phyloP scores from a whole-genome alignment of 2,888 invertebrate genomes.

The Chloroclysta siterata region DNA sequence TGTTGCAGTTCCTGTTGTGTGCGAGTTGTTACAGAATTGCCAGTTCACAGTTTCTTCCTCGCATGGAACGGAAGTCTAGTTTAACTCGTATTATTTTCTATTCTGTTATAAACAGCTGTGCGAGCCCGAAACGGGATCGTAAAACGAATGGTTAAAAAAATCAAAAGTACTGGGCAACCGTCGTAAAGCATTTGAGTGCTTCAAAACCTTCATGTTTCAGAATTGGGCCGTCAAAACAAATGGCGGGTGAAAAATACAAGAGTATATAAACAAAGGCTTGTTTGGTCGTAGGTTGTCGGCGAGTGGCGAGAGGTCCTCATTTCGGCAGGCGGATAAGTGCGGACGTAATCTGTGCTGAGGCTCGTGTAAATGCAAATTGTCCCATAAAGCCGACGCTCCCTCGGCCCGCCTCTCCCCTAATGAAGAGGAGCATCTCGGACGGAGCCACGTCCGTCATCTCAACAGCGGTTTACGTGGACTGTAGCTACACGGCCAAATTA shows the following conservation, averaged over 20 bases:
- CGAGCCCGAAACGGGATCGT: slow-evolving; percentile 36
- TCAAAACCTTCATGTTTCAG: slow-evolving; percentile 67
- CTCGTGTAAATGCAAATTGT: slow-evolving; percentile 85
- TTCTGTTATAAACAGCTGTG: slow-evolving; percentile 39
- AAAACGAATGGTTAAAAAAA: slow-evolving; percentile 61
- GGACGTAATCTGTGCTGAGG: slow-evolving; percentile 81
- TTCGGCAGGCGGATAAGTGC: slow-evolving; percentile 81
- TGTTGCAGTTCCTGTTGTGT: slow-evolving; percentile 41
- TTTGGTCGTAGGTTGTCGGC: slow-evolving; percentile 68
- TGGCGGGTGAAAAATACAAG: slow-evolving; percentile 78
- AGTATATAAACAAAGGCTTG: slow-evolving; percentile 81
- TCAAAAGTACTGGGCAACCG: slow-evolving; percentile 53
- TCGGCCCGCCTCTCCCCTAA: slow-evolving; percentile 64
- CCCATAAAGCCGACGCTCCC: slow-evolving; percentile 78
- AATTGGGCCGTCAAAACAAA: slow-evolving; percentile 77
- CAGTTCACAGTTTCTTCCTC: slow-evolving; percentile 36
- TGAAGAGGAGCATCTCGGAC: slow-evolving; percentile 80
- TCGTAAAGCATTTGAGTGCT: slow-evolving; percentile 64
- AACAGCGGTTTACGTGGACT: slow-evolving; percentile 70
- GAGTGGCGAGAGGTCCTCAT: slow-evolving; percentile 67
- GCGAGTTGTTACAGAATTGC: slow-evolving; percentile 37
- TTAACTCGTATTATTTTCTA: slow-evolving; percentile 38
- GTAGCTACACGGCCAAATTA: slow-evolving; percentile 71
- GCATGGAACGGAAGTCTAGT: slow-evolving; percentile 28
- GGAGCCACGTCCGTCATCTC: slow-evolving; percentile 75